A percentile compares a stretch with the other conserved stretches of the same genome.
Conservation (phyloP, 1,140 invertebrate genomes). For the Vollenhovia emeryi region DNA sequence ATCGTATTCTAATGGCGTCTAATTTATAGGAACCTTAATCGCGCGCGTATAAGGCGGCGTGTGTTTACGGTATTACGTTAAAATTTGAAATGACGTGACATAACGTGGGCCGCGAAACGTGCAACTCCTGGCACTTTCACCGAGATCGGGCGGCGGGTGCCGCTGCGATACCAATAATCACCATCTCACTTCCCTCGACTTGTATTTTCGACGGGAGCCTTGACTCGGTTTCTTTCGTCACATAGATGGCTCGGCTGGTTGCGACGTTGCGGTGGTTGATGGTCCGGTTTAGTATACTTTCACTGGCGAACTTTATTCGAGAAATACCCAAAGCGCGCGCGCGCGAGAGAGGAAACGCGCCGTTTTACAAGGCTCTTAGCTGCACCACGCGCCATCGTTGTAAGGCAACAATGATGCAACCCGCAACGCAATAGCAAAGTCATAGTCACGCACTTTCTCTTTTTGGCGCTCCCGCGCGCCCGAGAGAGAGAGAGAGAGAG, state of each 20-base stretch:
- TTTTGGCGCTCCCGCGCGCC: constrained; percentile 22
- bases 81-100: constrained; percentile 75
- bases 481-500: not conserved
- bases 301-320: constrained; percentile 49
- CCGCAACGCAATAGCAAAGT: constrained; percentile 22
- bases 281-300: constrained; percentile 56
- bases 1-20: not conserved
- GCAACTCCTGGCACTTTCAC: constrained; percentile 80
- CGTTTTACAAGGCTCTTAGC: not conserved
- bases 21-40: not conserved
- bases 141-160: constrained; percentile 62
- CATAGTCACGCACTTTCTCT: constrained; percentile 54
- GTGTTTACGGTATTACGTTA: constrained; percentile 60
- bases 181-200: constrained; percentile 58
- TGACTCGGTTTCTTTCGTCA: constrained; percentile 78
- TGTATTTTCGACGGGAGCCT: constrained; percentile 75
- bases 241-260: constrained; percentile 4
- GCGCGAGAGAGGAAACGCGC: not conserved
- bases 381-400: constrained; percentile 5
- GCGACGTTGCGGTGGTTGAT: not conserved
- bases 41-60: not conserved
- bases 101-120: constrained; percentile 68
- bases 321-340: not conserved
- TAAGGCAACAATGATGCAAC: constrained; percentile 47
- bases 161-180: constrained; percentile 58